Base-by-base conservation (phyloP, 1,140 invertebrate species). In the Tetramorium simillimum region DNA sequence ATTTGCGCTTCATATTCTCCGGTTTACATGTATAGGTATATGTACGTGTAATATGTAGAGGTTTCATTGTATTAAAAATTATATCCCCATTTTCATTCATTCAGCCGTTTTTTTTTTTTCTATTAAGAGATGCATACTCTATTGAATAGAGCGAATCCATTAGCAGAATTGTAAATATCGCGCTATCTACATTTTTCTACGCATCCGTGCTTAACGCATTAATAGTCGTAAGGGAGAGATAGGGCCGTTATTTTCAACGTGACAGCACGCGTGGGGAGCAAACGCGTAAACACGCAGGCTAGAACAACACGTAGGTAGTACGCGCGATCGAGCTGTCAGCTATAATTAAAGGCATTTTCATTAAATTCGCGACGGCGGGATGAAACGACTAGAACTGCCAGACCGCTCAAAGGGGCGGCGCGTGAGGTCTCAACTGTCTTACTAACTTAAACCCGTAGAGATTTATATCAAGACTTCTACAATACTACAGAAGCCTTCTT, bases 341-440 rank as follows among this genome's bases (percentile, higher is more conserved):
- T 75, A 75, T 84, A 82, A 82, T 82, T 82, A 82, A 73, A 82
- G 77, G 80, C 69, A 75, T 73, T 84, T 84, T 84, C 80, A 75
- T 75, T 84, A 84, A 73, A 73, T 84, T 75, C 53, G 69, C 40
- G 40, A 33, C 37, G 40, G 24, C 10, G 12, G 28, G 18, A 72
- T 56, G 21, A 73, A 82, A 58, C 67, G 40, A 18, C 24, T 40
- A 43, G n/a, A 82, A 49, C 67, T 82, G 49, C 37, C 37, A 60
- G 37, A 7, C 10, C 21, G 67, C 24, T 82, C 80, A 82, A 82
- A 73, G 80, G 80, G 33, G 53, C 80, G 67, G 78, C 37, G 78
- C 49, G 51, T 49, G 7, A 82, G 10, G 3, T 82, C 67, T 82
- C 80, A 82, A 82, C 67, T 82, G 53, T 73, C 80, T 82, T 46